A percentile compares a stretch with the other conserved stretches of the same genome.
Evolutionary conservation across 2,113 vertebrate species (phyloP).

Genomic region (Etia nguti): DNA sequence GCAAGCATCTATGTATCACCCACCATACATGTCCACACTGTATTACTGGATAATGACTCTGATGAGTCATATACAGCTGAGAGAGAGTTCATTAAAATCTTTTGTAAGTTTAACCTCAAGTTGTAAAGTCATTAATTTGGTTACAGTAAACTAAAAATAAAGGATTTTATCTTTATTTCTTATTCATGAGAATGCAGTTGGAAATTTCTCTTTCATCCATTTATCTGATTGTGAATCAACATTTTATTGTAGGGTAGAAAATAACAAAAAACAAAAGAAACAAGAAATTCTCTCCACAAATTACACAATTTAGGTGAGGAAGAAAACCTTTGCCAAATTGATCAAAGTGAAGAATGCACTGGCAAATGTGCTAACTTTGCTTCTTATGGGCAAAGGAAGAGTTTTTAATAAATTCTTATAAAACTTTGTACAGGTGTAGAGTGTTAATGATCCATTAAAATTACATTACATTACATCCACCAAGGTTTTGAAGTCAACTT

Average conservation of each 20-base stretch:
- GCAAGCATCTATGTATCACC: not conserved
- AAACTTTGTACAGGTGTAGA: not conserved
- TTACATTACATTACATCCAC: not conserved
- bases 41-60: not conserved
- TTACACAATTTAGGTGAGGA: not conserved
- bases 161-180: not conserved
- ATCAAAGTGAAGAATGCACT: not conserved
- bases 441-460: not conserved
- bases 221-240: not conserved
- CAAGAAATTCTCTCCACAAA: not conserved
- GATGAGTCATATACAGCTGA: not conserved
- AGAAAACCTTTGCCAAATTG: not conserved
- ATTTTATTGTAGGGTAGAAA: not conserved
- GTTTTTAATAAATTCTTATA: not conserved
- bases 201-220: not conserved
- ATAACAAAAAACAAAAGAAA: not conserved
- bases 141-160: not conserved
- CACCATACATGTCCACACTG: not conserved
- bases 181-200: fast-evolving
- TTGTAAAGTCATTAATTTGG: not conserved
- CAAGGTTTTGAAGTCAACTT: not conserved
- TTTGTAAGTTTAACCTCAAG: not conserved
- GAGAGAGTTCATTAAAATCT: not conserved
- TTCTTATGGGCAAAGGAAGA: fast-evolving
- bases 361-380: not conserved